Percentiles rank a stretch among this genome's conserved stretches.
Conservation (phyloP, 2,797 vertebrate genomes). For the Channa striata region DNA sequence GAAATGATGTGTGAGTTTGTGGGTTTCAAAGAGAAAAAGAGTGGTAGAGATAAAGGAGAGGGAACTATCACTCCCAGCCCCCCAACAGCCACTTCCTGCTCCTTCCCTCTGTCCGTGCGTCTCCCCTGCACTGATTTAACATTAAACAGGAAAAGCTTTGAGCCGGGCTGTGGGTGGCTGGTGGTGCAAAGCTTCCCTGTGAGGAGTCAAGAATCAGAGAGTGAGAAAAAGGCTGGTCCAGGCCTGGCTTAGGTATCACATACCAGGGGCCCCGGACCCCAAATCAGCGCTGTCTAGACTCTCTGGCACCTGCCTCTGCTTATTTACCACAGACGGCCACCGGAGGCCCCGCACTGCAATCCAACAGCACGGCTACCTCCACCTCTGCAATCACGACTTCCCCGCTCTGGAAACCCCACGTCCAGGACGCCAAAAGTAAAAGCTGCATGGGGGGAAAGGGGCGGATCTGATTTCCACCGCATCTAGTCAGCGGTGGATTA, state of each 20-base stretch:
- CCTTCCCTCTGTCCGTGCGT: constrained; percentile 16
- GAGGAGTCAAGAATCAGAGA: constrained; percentile 88
- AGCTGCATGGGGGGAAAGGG: constrained; percentile 4
- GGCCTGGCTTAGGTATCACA: constrained; percentile 95
- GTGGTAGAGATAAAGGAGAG: constrained; percentile 64
- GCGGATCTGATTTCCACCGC: constrained; percentile 17
- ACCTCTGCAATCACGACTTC: constrained; percentile 71
- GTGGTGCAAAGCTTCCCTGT: constrained; percentile 63
- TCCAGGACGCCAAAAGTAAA: constrained; percentile 48
- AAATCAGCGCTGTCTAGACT: constrained; percentile 98
- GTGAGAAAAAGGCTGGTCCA: constrained; percentile 53
- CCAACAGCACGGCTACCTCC: constrained; percentile 65
- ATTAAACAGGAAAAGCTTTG: constrained; percentile 91
- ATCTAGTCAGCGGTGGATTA: not conserved
- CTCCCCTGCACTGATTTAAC: constrained; percentile 86
- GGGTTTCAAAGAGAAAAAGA: constrained; percentile 2
- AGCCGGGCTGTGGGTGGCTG: constrained; percentile 65
- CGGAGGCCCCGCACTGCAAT: constrained; percentile 84
- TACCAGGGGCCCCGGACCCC: constrained; percentile 92
- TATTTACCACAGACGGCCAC: constrained; percentile 91
- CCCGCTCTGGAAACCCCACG: constrained; percentile 20
- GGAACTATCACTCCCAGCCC: constrained; percentile 48
- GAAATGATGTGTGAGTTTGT: not conserved
- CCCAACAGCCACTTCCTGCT: constrained; percentile 38
- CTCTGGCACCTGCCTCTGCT: constrained; percentile 99